Percentiles rank a stretch among this genome's conserved stretches.
phyloP scores from a whole-genome alignment of 2,888 invertebrate species.

The Bibio marci region DNA sequence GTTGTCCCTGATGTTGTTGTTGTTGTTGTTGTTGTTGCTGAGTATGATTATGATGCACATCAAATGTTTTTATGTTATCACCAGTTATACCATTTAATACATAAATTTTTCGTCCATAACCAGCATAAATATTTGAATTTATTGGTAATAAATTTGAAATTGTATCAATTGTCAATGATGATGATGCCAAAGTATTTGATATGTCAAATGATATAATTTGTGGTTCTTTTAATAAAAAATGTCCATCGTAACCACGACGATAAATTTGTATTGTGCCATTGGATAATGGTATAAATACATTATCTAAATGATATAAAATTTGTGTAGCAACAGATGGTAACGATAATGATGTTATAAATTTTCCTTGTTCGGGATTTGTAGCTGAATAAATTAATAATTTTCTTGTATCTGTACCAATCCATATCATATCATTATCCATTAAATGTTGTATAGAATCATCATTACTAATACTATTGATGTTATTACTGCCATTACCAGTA shows the following conservation, averaged over 20 bases:
- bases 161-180: constrained; percentile 22
- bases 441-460: neutral
- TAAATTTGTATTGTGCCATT: constrained; percentile 65
- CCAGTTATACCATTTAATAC: constrained; percentile 63
- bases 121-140: constrained; percentile 68
- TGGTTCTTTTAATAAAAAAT: constrained; percentile 60
- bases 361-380: constrained; percentile 70
- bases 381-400: constrained; percentile 68
- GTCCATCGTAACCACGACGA: constrained; percentile 47
- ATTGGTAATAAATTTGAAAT: constrained; percentile 71
- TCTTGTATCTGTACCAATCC: constrained; percentile 81
- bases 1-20: constrained; percentile 26
- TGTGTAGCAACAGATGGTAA: constrained; percentile 56
- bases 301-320: constrained; percentile 69
- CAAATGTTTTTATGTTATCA: constrained; percentile 63
- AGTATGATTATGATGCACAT: constrained; percentile 41
- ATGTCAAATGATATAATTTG: constrained; percentile 50
- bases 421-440: constrained; percentile 43
- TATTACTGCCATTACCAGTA: too few relatives aligned
- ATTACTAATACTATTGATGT: constrained; percentile 16
- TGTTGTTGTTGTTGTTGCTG: constrained; percentile 26
- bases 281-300: constrained; percentile 71
- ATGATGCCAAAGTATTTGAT: constrained; percentile 7
- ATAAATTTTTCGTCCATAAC: constrained; percentile 70
- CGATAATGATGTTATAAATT: constrained; percentile 49